phyloP scores from a whole-genome alignment of 23 tunicate species.

The Trididemnum nubilum region DNA sequence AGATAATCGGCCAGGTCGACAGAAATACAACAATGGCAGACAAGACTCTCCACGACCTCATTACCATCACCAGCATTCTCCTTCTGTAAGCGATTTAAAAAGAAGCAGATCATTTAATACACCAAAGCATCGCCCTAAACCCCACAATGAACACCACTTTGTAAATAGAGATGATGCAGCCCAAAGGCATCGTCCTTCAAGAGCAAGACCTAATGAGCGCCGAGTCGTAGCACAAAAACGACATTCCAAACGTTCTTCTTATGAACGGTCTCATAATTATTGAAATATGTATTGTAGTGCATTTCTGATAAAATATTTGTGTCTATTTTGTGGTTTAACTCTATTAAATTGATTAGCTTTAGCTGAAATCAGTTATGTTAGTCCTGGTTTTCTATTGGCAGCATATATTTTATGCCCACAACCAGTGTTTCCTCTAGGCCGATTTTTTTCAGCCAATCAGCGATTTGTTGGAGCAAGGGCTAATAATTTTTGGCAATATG shows the following conservation, averaged over 20 bases:
- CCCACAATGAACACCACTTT: no score
- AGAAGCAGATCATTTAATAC: not conserved
- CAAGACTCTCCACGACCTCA: not conserved
- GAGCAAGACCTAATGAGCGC: not conserved
- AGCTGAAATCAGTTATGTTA: no score
- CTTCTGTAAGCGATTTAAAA: not conserved
- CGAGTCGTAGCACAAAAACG: not conserved
- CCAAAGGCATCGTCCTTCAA: not conserved
- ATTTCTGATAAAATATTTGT: no score
- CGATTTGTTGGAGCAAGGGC: no score
- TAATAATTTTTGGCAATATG: no score
- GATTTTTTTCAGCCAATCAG: no score
- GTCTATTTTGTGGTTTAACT: no score
- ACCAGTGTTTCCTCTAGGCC: no score
- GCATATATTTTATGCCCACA: no score
- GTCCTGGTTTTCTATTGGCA: no score
- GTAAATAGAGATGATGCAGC: not conserved
- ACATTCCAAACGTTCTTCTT: not conserved
- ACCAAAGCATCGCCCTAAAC: not conserved
- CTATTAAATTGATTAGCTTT: no score
- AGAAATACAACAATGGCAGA: not conserved
- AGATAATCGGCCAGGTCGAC: not conserved
- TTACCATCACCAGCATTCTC: not conserved
- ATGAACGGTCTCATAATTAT: not conserved
- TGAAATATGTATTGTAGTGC: no score